Percentiles rank a stretch among this genome's conserved stretches.
These are phyloP conservation scores for Clarias fuscus DNA, from an alignment of 2,797 vertebrate genomes.

Conservation along the genomic window DNA sequence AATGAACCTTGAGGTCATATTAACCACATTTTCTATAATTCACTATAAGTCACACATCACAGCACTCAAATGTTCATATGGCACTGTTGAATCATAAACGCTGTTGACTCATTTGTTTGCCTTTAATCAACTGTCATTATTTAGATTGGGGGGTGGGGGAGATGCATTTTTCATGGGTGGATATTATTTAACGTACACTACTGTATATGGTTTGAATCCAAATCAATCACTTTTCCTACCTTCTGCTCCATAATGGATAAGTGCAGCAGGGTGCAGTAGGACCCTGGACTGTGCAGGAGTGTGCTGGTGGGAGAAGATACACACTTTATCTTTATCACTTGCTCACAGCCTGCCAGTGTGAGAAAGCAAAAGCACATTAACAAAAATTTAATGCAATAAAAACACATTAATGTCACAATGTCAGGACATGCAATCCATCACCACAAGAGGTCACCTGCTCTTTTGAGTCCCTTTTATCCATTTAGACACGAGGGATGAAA, in stretches of 20 bases:
- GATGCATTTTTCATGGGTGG: no score
- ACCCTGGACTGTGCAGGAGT: background rate
- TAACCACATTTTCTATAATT: background rate
- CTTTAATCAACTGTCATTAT: no score
- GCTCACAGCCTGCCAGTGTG: conserved; percentile 9
- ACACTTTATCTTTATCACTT: conserved; percentile 2
- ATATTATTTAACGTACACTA: no score
- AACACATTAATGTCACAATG: background rate
- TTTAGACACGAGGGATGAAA: background rate
- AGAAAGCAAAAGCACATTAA: conserved; percentile 7
- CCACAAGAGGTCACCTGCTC: conserved; percentile 49
- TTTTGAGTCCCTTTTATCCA: background rate
- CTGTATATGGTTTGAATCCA: background rate
- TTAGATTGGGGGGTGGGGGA: no score
- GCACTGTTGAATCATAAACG: background rate
- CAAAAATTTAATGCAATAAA: background rate
- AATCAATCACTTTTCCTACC: conserved; percentile 56
- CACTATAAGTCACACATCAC: background rate
- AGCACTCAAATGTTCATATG: background rate
- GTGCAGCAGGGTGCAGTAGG: conserved; percentile 29
- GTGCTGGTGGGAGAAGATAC: conserved; percentile 15
- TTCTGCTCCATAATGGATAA: conserved; percentile 73
- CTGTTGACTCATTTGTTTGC: background rate
- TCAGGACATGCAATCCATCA: background rate
- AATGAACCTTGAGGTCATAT: background rate